These are phyloP conservation scores for Chaenogobius annularis DNA, from an alignment of 2,113 vertebrate genomes.

Conservation along the genomic window DNA sequence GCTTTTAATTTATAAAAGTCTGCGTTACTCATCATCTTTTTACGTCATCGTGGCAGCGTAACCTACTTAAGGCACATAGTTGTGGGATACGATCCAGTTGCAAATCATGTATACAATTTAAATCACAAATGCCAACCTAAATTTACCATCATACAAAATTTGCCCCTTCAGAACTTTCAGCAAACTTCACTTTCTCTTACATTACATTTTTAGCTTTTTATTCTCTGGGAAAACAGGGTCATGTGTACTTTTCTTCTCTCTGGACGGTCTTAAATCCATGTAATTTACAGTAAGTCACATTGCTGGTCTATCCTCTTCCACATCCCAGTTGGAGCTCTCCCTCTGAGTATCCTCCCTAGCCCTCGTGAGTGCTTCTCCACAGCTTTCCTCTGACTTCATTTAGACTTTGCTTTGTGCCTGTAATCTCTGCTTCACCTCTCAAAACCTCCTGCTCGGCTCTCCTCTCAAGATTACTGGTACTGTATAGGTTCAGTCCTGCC, in stretches of 20 bases:
- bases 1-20: too few species aligned
- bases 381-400: constrained; percentile 3
- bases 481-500: neutral
- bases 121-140: neutral
- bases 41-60: too few species aligned
- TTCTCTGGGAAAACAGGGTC: neutral
- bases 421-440: constrained; percentile 2
- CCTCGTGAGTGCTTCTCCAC: constrained; percentile 1
- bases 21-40: too few species aligned
- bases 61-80: neutral
- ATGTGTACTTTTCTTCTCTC: neutral
- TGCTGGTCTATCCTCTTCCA: neutral
- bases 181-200: neutral
- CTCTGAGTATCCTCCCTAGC: neutral
- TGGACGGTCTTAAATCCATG: neutral
- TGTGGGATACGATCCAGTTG: neutral
- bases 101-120: neutral
- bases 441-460: constrained; percentile 10
- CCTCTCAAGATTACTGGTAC: constrained; percentile 48
- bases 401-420: constrained; percentile 18
- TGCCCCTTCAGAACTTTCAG: neutral
- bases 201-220: neutral
- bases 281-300: neutral
- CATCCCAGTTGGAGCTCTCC: neutral
- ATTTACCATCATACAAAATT: neutral